Evolutionary conservation across 1,140 invertebrate species (phyloP), one percentile per base, ranked within the genome.

Genomic region (Orchesella cincta): DNA sequence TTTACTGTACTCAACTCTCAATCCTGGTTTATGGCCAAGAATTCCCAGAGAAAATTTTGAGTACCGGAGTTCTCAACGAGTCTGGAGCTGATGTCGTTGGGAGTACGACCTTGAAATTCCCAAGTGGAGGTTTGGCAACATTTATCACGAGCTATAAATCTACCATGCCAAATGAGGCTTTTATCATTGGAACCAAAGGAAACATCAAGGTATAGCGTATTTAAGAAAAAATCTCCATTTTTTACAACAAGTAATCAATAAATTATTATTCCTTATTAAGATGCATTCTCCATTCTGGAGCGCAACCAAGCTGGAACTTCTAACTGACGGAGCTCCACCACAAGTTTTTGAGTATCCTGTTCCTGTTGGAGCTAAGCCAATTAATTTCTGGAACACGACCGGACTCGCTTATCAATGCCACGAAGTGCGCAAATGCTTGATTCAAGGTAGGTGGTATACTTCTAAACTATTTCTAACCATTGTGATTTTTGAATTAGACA

Each of bases 1-100:
- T 96, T 29, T 98, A 98, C 83, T 84, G 87, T 3, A 84, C 96
- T 20, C 94, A 97, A 83, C 89, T 93, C 26, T 89, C 90, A 0
- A 89, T 89, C 79, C 89, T 90, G 78, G 87, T 93, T n/a, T 94
- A 91, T 82, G 88, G 90, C 18, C n/a, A n/a, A n/a, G 87, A 89
- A 77, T 85, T 83, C 75, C 89, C 89, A 1, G 87, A 89, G 76
- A 91, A 92, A 5, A 86, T 88, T 33, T 52, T 83, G 16, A 88
- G 90, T 1, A 84, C 84, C 39, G 93, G 93, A 33, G 85, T 88
- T 73, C 83, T 93, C 23, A 94, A 92, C 82, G 67, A 67, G 2
- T 14, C 78, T 0, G 92, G 91, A 18, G 90, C 93, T 3, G 93
- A 95, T 83, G 84, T 88, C 73, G 88, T 88, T 23, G 88, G 90